Base-by-base conservation (phyloP, 2,797 vertebrate species). In the Acanthurus leucopareius region DNA sequence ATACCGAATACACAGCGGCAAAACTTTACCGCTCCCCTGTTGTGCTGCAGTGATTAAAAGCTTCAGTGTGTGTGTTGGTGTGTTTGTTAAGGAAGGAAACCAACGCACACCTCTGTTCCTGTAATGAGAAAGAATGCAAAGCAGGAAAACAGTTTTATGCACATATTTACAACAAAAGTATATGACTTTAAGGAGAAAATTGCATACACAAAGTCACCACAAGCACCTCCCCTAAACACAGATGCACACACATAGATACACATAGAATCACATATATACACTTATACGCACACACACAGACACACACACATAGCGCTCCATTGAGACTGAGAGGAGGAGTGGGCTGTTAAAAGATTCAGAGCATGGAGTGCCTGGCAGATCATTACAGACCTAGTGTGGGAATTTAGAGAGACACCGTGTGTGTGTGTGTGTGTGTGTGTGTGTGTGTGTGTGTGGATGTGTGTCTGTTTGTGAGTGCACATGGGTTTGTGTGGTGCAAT, bases 291-390 rank as follows among this genome's bases (percentile, higher is more conserved):
- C 68, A 58, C 72, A 65, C 56, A 60, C 32, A 49, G 19, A 45
- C 60, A 32, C 51, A 73, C 13, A 38, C 2, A 22, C 5, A 2
- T 13, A 48, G n/a, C 0, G 8, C 58, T 83, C 83, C 74, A 45
- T 20, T 49, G 81, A 86, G 82, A 84, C 63, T 28, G 47, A 51
- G 79, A 59, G 42, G 63, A 85, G 67, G 82, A 86, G 76, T 75
- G 73, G 79, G 75, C 78, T 76, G 82, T 87, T 91, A 77, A 86
- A 86, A 87, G 77, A 91, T 88, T 90, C 83, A 84, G 86, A 83
- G 65, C 78, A 65, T 77, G 86, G 73, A 80, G 84, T 67, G 75
- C 51, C 77, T 81, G 81, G 84, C 69, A 85, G 82, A 91, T 91
- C 88, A 89, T 92, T 91, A 88, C 86, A 77, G 73, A 57, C 25